Percentiles rank a stretch among this genome's conserved stretches.
Conservation (phyloP, 2,888 invertebrate genomes). For the Troilus luridus region DNA sequence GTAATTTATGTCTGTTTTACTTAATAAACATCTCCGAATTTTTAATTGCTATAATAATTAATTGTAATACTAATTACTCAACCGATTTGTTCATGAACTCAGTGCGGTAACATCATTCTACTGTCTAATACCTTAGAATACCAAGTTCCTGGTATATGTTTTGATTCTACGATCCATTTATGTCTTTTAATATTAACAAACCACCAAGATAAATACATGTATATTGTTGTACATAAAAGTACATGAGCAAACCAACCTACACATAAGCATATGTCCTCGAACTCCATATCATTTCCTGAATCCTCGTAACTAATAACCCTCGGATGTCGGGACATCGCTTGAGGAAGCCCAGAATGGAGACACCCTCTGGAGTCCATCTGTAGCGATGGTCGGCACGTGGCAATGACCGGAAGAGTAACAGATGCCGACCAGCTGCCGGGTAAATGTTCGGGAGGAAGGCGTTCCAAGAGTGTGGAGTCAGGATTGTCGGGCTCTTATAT, state of each 20-base stretch:
- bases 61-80: too few species aligned
- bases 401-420: constrained; percentile 44
- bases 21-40: too few species aligned
- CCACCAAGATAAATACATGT: not conserved
- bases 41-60: too few species aligned
- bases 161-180: too few species aligned
- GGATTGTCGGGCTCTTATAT: not conserved
- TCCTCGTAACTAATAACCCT: not conserved
- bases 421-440: constrained; percentile 40
- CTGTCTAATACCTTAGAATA: too few species aligned
- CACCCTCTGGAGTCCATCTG: constrained; percentile 40
- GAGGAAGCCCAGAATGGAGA: not conserved
- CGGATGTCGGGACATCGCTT: not conserved
- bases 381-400: constrained; percentile 24
- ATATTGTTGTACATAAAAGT: too few species aligned
- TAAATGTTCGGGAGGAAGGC: not conserved
- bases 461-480: not conserved
- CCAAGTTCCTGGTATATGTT: too few species aligned
- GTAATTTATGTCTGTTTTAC: too few species aligned
- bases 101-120: too few species aligned
- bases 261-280: not conserved
- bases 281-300: not conserved
- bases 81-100: too few species aligned
- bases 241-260: not conserved
- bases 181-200: not conserved